Base-by-base conservation (phyloP, 2,797 vertebrate species). In the Centroberyx gerrardi region DNA sequence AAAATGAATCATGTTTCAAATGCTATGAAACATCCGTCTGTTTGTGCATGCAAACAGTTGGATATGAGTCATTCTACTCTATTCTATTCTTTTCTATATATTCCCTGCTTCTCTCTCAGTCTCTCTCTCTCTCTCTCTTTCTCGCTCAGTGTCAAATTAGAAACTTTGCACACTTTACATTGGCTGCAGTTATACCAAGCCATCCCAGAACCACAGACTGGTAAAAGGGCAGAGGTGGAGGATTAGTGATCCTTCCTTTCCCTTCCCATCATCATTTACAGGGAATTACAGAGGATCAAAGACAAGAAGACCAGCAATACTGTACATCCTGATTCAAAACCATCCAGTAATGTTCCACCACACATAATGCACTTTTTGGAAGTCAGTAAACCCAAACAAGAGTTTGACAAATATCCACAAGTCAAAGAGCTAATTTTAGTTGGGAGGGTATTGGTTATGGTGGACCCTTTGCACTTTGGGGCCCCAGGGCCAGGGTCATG, bases 351-450 rank as follows among this genome's bases (percentile, higher is more conserved):
- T 42, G 64, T 58, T 65, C 42, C 3, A 44, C 62, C 56, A 60
- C 63, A 76, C 31, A 8, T 31, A 74, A 8, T 64, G 18, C 75
- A 62, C 80, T 88, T 80, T 65, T 68, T 65, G 62, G 78, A 74
- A 22, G 68, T 71, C 69, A 68, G 62, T 66, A 78, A 80, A 81
- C 62, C 60, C 72, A 78, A 81, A 88, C 17, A 12, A 75, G 78
- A 71, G 67, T 78, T 83, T 87, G 81, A 88, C 76, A 87, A 87
- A 88, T 85, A 82, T 81, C 81, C 82, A 72, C 76, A 68, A 78
- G 88, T 75, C 81, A 28, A 68, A 76, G 62, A 44, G 84, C 84
- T 92, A 90, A 90, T 89, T 93, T 90, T 92, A 92, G 88, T 81
- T 22, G 58, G 72, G 63, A 67, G 62, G 75, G 60, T 66, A 61